Evolutionary conservation across 2,888 invertebrate genomes (phyloP), one percentile per base, ranked within the genome.

Genomic region (Calameuta idolon): DNA sequence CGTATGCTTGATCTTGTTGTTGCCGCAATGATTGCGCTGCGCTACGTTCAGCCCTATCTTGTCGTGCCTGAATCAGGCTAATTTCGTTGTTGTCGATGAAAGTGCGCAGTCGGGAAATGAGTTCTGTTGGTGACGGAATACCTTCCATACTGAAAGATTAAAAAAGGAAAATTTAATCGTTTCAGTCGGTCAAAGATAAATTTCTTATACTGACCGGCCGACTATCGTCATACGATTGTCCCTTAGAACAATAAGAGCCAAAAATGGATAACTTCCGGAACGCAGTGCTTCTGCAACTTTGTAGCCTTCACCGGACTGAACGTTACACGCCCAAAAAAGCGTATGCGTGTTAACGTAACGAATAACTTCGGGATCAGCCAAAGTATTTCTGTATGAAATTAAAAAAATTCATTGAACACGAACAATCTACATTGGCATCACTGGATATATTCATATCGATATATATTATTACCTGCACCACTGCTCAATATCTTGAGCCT

Each of bases 181-280:
- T 74, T 33, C 12, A 11, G 11, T 2, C 31, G 12, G 30, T 71
- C 31, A 55, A 55, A 5, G 23, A 55, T 55, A 5, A 2, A 73
- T 78, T 79, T 75, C 81, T 31, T 35, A 73, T 79, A 84, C 83
- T 78, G 82, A 93, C 92, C 93, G 92, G 76, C 95, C 97, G 76
- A 98, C 97, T 82, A 98, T 95, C 3, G 98, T 97, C 98, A 99
- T 99, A 82, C 96, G 95, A 89, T 96, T 96, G 77, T 98, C 97
- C 83, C 97, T 94, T 68, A 98, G 93, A 76, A 97, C 98, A 87
- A 99, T 96, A 78, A 99, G 94, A 79, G 97, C 97, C 86, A 99
- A 92, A 87, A 98, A 95, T 15, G 99, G 99, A 91, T 95, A 97
- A 84, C 94, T 94, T 78, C 95, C 94, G 77, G 95, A 94, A 81